Evolutionary conservation across 2,888 invertebrate species (phyloP).

Genomic region (Lacanobia wlatinum): DNA sequence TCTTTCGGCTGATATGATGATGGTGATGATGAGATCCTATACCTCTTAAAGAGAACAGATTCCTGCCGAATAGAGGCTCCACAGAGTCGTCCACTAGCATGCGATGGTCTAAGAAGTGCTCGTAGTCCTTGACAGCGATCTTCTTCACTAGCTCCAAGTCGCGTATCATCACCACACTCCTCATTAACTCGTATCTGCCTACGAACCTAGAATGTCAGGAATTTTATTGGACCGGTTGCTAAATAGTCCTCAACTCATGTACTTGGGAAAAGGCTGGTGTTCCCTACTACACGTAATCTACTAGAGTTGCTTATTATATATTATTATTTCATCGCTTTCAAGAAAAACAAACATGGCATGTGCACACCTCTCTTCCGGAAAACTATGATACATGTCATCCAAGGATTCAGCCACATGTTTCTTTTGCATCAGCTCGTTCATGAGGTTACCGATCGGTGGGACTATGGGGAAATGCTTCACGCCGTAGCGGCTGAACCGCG

Average conservation of each 20-base stretch:
- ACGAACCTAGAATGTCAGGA: conserved; percentile 70
- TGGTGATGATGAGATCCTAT: no score
- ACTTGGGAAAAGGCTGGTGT: background rate
- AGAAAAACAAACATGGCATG: background rate
- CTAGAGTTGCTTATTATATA: no score
- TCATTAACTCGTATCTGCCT: conserved; percentile 83
- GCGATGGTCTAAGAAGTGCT: conserved; percentile 88
- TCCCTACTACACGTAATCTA: no score
- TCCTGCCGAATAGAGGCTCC: conserved; percentile 86
- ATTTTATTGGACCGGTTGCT: background rate
- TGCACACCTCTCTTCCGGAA: conserved; percentile 71
- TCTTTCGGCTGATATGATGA: no score
- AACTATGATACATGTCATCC: conserved; percentile 65
- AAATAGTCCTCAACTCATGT: background rate
- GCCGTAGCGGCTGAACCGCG: conserved; percentile 68
- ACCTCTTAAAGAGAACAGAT: conserved; percentile 86
- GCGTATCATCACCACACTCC: conserved; percentile 78
- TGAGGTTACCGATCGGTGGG: conserved; percentile 72
- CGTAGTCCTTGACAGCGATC: conserved; percentile 89
- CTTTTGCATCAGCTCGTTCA: conserved; percentile 37
- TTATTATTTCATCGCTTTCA: no score
- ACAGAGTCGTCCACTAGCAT: conserved; percentile 51
- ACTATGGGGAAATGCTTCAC: conserved; percentile 67
- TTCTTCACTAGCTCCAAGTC: conserved; percentile 89
- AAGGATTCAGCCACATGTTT: conserved; percentile 64